Conservation (phyloP, 1,140 invertebrate species). For the Zelostemma sp. region DNA sequence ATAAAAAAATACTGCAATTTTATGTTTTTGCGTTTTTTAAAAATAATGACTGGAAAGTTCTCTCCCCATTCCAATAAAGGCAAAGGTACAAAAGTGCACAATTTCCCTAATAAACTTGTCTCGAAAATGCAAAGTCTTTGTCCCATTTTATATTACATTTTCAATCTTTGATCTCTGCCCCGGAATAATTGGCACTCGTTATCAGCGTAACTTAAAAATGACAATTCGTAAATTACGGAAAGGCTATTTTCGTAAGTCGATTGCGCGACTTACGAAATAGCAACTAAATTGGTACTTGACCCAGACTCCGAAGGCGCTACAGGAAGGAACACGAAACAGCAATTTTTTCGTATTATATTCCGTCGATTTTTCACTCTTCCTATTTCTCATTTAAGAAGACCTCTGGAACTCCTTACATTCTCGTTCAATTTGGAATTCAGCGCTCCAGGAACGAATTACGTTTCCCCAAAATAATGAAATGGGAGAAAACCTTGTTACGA, state of each 20-base stretch:
- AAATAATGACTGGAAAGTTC: no score
- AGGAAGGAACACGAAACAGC: slow-evolving; percentile 23
- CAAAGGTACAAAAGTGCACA: no score
- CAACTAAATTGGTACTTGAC: slow-evolving; percentile 25
- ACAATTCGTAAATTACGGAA: slow-evolving; percentile 1
- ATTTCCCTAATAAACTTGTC: no score
- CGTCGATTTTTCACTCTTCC: slow-evolving; percentile 22
- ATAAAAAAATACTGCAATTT: no score
- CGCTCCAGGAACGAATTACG: no score
- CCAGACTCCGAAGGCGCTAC: slow-evolving; percentile 10
- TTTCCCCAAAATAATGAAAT: background rate
- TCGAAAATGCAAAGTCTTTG: slow-evolving; percentile 10
- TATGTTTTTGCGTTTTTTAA: no score
- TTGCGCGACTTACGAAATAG: slow-evolving; percentile 11
- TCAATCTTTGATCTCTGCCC: slow-evolving; percentile 6
- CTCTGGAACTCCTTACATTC: background rate
- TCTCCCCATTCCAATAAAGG: no score
- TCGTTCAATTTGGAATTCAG: background rate
- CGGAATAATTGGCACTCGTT: slow-evolving; percentile 12
- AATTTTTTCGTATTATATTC: slow-evolving; percentile 28
- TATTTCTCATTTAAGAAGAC: slow-evolving; percentile 12
- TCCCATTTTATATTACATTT: slow-evolving; percentile 3
- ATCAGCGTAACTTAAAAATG: slow-evolving; percentile 18
- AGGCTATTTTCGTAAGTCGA: slow-evolving; percentile 17
- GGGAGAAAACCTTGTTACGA: background rate